Evolutionary conservation across 2,888 invertebrate species (phyloP), one percentile per base, ranked within the genome.

Genomic region (Tachina fera): DNA sequence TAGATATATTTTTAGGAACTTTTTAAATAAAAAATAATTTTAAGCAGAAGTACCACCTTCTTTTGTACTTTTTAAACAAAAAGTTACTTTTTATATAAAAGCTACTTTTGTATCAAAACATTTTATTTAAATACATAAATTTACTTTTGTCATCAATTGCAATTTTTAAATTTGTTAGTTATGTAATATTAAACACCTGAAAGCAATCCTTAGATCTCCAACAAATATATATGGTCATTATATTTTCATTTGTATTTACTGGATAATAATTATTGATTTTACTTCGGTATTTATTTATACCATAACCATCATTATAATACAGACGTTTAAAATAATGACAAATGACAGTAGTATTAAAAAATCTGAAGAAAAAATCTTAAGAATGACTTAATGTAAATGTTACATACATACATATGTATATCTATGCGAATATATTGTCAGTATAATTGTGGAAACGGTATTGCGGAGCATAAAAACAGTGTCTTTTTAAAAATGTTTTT

Each of bases 301-400:
- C 39, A 9, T 47, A 58, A 16, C 56, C 65, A 47, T 47, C 53
- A 39, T 39, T 45, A 56, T 76, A 76, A 76, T 67, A 16, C 47
- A 76, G 76, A 67, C 47, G 41, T 76, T 31, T 14, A 70, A 70
- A 70, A 70, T 61, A 53, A 70, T 70, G 16, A 9, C 53, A 61
- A 78, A 61, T 70, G 60, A 78, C 78, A 60, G 61, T 78, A 53
- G 45, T 67, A 61, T 58, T 14, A 67, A 67, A 58, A n/a, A 74
- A 10, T 13, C 14, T 43, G 22, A 16, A 41, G 51, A 61, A 11
- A 49, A 67, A 47, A 47, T 6, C 8, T 31, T 58, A 14, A 39
- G 39, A 60, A 39, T 60, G 39, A 14, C 11, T 14, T 14, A 58
- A 76, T 76, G 67, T 58, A 58, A 67, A 76, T 67, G 65, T 67